Conservation (phyloP, 1,140 invertebrate species). For the Sitophilus oryzae region DNA sequence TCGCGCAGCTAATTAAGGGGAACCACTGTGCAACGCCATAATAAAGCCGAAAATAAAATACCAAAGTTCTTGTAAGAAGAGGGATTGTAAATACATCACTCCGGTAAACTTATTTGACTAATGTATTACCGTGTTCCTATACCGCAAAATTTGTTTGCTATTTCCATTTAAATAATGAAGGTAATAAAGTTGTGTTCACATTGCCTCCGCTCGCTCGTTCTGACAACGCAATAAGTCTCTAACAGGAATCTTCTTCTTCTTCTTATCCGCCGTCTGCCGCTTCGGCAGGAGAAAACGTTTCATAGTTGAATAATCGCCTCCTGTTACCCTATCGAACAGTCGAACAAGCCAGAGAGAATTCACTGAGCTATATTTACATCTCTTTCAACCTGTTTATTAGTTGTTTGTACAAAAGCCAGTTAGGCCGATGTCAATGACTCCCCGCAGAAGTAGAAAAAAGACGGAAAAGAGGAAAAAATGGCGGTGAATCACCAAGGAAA, state of each 20-base stretch:
- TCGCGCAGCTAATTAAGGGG: no score
- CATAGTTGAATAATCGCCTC: constrained; percentile 22
- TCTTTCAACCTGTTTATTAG: constrained; percentile 18
- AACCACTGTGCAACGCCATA: no score
- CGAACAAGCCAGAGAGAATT: constrained; percentile 23
- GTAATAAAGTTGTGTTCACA: not conserved
- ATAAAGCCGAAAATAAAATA: no score
- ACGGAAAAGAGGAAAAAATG: no score
- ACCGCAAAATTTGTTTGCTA: no score
- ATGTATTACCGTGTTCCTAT: no score
- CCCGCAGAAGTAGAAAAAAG: constrained; percentile 18
- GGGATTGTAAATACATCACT: no score
- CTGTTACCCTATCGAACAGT: constrained; percentile 15
- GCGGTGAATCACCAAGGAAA: constrained; percentile 36
- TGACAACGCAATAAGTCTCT: not conserved
- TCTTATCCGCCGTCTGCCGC: no score
- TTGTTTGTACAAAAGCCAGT: constrained; percentile 23
- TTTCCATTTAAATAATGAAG: no score
- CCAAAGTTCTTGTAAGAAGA: no score
- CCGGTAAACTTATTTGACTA: no score
- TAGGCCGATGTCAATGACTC: constrained; percentile 30
- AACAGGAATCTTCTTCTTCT: not conserved
- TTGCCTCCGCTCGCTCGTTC: not conserved
- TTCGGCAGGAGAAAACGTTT: constrained; percentile 15
- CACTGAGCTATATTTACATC: constrained; percentile 26